phyloP scores from a whole-genome alignment of 2,113 vertebrate species.

The Leptobrachium ailaonicum region DNA sequence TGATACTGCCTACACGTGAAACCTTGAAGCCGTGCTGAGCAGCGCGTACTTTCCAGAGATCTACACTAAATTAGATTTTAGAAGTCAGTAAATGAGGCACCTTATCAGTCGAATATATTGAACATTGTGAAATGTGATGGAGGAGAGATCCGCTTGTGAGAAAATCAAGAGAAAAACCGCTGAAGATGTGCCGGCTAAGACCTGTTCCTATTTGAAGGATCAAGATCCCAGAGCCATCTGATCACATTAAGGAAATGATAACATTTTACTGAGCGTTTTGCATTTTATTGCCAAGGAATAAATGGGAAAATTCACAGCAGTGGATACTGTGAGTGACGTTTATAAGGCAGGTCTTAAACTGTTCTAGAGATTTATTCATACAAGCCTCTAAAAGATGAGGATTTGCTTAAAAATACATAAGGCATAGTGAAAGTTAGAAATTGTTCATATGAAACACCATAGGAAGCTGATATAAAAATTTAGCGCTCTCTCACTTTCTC shows the following conservation, averaged over 20 bases:
- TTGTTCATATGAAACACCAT: background rate
- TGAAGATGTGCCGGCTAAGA: slow-evolving; percentile 1
- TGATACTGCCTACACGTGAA: background rate
- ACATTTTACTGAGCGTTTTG: slow-evolving; percentile 47
- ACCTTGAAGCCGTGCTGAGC: background rate
- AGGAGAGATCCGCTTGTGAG: slow-evolving; percentile 2
- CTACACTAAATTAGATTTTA: background rate
- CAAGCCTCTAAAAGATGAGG: slow-evolving; percentile 39
- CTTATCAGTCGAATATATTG: background rate
- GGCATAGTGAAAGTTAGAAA: slow-evolving; percentile 22
- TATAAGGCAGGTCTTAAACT: slow-evolving; percentile 47
- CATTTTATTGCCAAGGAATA: slow-evolving; percentile 46
- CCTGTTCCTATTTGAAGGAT: slow-evolving; percentile 27
- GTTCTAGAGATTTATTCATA: slow-evolving; percentile 30
- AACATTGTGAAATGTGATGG: background rate
- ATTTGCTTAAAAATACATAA: slow-evolving; percentile 39
- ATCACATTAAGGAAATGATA: slow-evolving; percentile 47
- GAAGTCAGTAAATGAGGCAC: background rate
- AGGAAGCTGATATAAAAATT: background rate
- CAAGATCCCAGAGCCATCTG: slow-evolving; percentile 36
- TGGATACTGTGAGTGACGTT: slow-evolving; percentile 47
- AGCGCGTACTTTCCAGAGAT: background rate
- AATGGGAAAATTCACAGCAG: slow-evolving; percentile 48
- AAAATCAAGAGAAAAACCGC: background rate
- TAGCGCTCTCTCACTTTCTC: too few relatives aligned